phyloP scores from a whole-genome alignment of 2,797 vertebrate genomes.

The Danionella dracula region DNA sequence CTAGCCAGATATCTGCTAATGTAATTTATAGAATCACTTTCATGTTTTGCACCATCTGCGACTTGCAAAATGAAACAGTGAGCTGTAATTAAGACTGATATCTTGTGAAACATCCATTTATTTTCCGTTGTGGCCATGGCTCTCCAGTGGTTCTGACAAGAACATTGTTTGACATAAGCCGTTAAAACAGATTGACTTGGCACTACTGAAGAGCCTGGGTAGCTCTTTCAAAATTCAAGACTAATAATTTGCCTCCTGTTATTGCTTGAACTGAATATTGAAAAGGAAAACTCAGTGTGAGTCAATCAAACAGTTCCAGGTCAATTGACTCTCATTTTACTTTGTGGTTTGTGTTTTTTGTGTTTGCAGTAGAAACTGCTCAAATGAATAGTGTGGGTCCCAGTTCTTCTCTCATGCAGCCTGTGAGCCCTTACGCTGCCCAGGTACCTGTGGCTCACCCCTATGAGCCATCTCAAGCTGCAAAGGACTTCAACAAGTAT shows the following conservation, averaged over 20 bases:
- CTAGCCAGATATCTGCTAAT: slow-evolving; percentile 71
- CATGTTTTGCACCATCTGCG: slow-evolving; percentile 57
- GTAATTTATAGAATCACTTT: slow-evolving; percentile 52
- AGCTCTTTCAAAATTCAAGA: slow-evolving; percentile 24
- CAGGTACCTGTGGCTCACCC: slow-evolving; percentile 77
- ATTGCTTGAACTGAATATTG: slow-evolving; percentile 14
- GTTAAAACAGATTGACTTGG: slow-evolving; percentile 32
- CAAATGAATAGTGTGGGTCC: slow-evolving; percentile 88
- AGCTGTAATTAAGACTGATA: slow-evolving; percentile 3
- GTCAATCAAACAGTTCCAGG: slow-evolving; percentile 24
- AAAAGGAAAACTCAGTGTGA: slow-evolving; percentile 18
- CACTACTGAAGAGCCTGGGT: slow-evolving; percentile 21
- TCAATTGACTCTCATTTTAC: too few species aligned
- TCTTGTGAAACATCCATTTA: slow-evolving; percentile 26
- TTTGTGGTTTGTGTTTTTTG: not conserved
- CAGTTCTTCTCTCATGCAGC: slow-evolving; percentile 79
- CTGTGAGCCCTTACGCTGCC: slow-evolving; percentile 80
- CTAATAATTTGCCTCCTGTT: slow-evolving; percentile 33
- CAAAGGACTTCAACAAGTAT: slow-evolving; percentile 91
- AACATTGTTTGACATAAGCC: slow-evolving; percentile 35
- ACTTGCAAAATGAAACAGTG: slow-evolving; percentile 32
- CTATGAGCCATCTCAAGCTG: slow-evolving; percentile 81
- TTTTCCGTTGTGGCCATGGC: slow-evolving; percentile 14
- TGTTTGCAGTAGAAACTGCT: slow-evolving; percentile 68
- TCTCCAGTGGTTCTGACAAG: slow-evolving; percentile 18